Base-by-base conservation (phyloP, 2,888 invertebrate species). In the Ectemnius continuus region DNA sequence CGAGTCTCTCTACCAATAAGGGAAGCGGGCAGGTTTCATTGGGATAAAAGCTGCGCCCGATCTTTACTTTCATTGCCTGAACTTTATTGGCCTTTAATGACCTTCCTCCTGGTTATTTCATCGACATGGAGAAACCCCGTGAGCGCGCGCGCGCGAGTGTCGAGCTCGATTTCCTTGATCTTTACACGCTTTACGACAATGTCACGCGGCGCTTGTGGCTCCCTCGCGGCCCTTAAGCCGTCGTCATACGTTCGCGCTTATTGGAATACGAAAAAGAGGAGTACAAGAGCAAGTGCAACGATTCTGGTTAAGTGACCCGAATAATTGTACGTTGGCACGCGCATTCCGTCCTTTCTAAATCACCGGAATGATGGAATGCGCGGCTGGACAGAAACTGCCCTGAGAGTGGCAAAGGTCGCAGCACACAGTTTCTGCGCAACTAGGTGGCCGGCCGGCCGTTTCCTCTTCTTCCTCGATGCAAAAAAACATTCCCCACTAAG, bases 151-250 rank as follows among this genome's bases (percentile, higher is more conserved):
- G n/a, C n/a, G 8, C 36, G 36, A 6, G 36, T 11, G 8, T 36
- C 36, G 36, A 20, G 48, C 67, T 20, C 0, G 74, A 67, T 67
- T 67, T 67, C 74, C 71, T 75, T 71, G 74, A 71, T 75, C 64
- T 75, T 75, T 75, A 64, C 23, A 23, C 47, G 45, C 60, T 11
- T 14, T 63, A 28, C 16, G 61, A 60, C 56, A 65, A 59, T 70
- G 62, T 62, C 59, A 70, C 18, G 45, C 13, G 52, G 13, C 20
- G 36, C 61, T 47, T 14, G 23, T 23, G 23, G 23, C 23, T 23
- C 23, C 23, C 23, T 23, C 23, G 20, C 20, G 2, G 20, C 20
- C 23, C 23, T 23, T 23, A 23, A 23, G 23, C 23, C 23, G 23
- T 23, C 20, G 26, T 2, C 18, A 16, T 4, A 52, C 47, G 52